Evolutionary conservation across 2,888 invertebrate species (phyloP), one percentile per base, ranked within the genome.

Genomic region (Ganaspis brasiliensis): DNA sequence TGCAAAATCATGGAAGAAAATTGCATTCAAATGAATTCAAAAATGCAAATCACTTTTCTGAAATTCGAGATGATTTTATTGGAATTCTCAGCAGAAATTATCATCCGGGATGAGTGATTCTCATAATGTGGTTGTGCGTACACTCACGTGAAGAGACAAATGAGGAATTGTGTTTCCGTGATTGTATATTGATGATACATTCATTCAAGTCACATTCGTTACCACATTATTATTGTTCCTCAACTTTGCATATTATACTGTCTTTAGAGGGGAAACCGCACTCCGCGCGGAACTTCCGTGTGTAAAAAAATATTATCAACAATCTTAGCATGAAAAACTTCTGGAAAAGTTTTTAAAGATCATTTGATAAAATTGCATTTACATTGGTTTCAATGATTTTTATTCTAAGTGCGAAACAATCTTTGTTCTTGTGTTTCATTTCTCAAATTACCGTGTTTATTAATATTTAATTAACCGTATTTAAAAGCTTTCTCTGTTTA

Each of bases 191-290:
- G 35, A 35, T 59, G 35, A 59, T 59, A 35, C 59, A 16, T 16
- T 59, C 59, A 59, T 59, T 59, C 59, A 31, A 59, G 59, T 59
- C 59, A 59, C 59, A 59, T 59, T 59, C 59, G 59, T 31, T 31
- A 59, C 59, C 59, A 59, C 59, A 59, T 59, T 35, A 59, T 59
- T 59, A 59, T 59, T 59, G 59, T 35, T 59, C 14, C 59, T 59
- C 31, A n/a, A 59, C 59, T 59, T 59, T 59, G 59, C 59, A 59
- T 59, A 59, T 59, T 31, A 59, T 59, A 31, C 26, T 16, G 59
- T 31, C 31, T 59, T 59, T 59, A 31, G 8, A 59, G 59, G 59
- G 59, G 59, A 59, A 31, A 31, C 52, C 52, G 52, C 52, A 0
- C 19, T 52, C 45, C 10, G 10, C 14, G 19, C 9, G 1, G 4